phyloP scores from a whole-genome alignment of 1,140 invertebrate species.

The Lordiphosa clarofinis region DNA sequence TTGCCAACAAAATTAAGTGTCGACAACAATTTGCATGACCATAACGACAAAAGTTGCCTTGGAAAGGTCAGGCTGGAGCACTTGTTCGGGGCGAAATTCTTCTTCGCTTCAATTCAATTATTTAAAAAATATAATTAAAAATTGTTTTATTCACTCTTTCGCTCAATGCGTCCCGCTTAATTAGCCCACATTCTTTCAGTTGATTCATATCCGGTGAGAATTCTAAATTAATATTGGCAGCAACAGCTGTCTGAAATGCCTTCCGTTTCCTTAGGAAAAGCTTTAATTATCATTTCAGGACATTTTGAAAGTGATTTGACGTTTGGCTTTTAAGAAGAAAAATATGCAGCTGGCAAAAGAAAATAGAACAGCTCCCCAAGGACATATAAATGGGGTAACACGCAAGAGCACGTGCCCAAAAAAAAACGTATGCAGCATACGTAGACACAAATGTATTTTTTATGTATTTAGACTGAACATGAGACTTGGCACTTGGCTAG shows the following conservation, averaged over 20 bases:
- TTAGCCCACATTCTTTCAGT: constrained; percentile 52
- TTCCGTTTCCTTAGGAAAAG: constrained; percentile 28
- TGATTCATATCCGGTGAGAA: constrained; percentile 58
- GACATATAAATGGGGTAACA: constrained; percentile 15
- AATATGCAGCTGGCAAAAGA: constrained; percentile 14
- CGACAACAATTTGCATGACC: constrained; percentile 58
- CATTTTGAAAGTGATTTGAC: constrained; percentile 16
- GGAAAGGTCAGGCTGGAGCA: constrained; percentile 14
- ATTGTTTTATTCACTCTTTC: constrained; percentile 34
- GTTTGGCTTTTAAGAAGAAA: constrained; percentile 1
- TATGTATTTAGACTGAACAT: constrained; percentile 48
- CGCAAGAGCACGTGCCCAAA: constrained; percentile 1
- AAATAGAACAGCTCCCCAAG: constrained; percentile 58
- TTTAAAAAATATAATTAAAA: constrained; percentile 37
- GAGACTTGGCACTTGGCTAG: constrained; percentile 19
- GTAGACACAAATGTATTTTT: constrained; percentile 66
- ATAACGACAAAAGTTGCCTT: constrained; percentile 31
- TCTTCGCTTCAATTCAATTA: constrained; percentile 21
- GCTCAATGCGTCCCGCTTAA: constrained; percentile 22
- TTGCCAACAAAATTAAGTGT: constrained; percentile 68
- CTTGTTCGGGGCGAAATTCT: constrained; percentile 20
- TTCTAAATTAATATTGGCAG: constrained; percentile 30
- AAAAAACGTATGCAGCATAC: constrained; percentile 31
- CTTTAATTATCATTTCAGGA: constrained; percentile 34
- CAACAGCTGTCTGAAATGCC: constrained; percentile 30